These are phyloP conservation scores for Choloepus hoffmanni DNA, from an alignment of 2,113 vertebrate genomes.

Conservation along the genomic window DNA sequence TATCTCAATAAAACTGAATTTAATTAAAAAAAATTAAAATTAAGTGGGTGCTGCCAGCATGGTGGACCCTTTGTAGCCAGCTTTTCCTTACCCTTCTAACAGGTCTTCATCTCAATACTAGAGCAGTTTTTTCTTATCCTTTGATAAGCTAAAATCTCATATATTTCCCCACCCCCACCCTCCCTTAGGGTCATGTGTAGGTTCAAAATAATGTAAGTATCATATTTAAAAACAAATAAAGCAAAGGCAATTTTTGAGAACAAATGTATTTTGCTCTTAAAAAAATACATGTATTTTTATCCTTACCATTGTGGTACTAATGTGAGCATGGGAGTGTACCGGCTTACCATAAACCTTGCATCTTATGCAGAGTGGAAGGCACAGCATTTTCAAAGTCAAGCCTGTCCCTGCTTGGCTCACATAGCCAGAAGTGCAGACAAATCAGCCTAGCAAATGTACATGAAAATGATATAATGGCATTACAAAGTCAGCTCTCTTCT, in stretches of 20 bases:
- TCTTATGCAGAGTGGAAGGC: neutral
- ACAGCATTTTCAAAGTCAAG: neutral
- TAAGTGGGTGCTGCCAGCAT: neutral
- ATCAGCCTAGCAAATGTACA: neutral
- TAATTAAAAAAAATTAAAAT: too few species aligned
- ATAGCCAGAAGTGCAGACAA: neutral
- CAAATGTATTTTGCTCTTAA: neutral
- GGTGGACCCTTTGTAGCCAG: neutral
- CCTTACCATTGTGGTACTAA: neutral
- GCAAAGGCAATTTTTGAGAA: constrained; percentile 5
- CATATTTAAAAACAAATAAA: neutral
- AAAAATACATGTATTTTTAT: neutral
- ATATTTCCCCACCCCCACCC: too few species aligned
- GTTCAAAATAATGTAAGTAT: neutral
- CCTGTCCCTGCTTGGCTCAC: neutral
- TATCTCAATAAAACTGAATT: too few species aligned
- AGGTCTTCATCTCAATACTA: neutral
- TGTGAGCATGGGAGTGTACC: neutral
- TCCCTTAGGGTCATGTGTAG: neutral
- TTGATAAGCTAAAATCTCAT: neutral
- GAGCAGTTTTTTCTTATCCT: neutral
- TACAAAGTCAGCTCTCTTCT: neutral
- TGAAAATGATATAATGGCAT: neutral
- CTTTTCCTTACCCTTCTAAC: neutral
- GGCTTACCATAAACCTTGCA: neutral